Base-by-base conservation (phyloP, 2,888 invertebrate species). In the Pandemis heparana region DNA sequence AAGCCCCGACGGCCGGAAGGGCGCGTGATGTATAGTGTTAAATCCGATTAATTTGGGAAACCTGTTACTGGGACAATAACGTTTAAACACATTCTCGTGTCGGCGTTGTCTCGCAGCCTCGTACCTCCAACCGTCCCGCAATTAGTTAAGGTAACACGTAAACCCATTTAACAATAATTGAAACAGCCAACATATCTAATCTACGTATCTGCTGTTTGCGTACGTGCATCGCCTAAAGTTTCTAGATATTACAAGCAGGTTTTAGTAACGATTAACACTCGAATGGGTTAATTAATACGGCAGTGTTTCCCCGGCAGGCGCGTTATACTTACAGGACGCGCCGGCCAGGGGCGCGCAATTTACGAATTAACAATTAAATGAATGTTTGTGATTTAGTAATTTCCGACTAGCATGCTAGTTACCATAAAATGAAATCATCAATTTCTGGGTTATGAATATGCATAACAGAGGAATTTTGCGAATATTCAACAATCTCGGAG, bases 21-120 rank as follows among this genome's bases (percentile, higher is more conserved):
- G 76, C 80, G 75, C 80, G 80, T 88, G 85, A 87, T 87, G 79
- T 83, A 88, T 85, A 82, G 87, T 84, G 82, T 79, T 84, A 89
- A 88, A 90, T 89, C 89, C 85, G 88, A 91, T 91, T 90, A 91
- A 90, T 90, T 89, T 86, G 84, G 83, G 84, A 84, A 86, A 82
- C 87, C 87, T 88, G 87, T 86, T 89, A 86, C 84, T 81, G 80
- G 80, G 83, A 89, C 90, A 89, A 89, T 88, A 87, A 86, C 85
- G 86, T 84, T 85, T 88, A 87, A 88, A 90, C 85, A 90, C 87
- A 87, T 86, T 87, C 85, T 77, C 84, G 78, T 85, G 85, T 85
- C 80, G 81, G 77, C 80, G 79, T 80, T 83, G 82, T 86, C 83
- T 84, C 61, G 66, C 71, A 23, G 67, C 67, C 43, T 46, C 72